Evolutionary conservation across 2,113 vertebrate species (phyloP).

Genomic region (Progne subis): DNA sequence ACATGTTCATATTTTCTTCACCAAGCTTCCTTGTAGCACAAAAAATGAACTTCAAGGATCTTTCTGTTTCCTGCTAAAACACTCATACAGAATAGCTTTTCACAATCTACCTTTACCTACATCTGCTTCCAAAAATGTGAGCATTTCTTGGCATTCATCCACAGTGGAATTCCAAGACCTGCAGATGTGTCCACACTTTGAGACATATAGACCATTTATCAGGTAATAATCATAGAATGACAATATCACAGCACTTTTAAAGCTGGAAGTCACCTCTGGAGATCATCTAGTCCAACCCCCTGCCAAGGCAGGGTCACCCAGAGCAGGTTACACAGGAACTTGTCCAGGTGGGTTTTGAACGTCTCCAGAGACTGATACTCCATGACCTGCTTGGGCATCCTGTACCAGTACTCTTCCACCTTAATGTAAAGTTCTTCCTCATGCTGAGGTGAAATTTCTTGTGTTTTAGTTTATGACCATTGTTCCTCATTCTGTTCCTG

Average conservation of each 20-base stretch:
- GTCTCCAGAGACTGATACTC: neutral
- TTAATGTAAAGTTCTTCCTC: neutral
- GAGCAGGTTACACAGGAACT: neutral
- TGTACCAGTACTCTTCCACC: neutral
- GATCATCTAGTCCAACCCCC: rapidly evolving
- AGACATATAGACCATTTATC: neutral
- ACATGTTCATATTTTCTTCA: neutral
- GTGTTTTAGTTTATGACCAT: neutral
- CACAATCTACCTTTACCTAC: neutral
- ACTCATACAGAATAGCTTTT: neutral
- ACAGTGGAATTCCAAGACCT: neutral
- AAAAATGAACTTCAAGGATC: neutral
- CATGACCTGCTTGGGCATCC: neutral
- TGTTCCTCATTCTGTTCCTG: neutral
- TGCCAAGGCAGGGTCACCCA: neutral
- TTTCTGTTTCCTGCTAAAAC: neutral
- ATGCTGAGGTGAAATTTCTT: neutral
- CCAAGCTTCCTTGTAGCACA: neutral
- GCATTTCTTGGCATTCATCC: neutral
- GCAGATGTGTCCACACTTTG: neutral
- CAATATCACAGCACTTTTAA: neutral
- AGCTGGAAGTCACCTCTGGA: neutral
- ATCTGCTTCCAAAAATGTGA: neutral
- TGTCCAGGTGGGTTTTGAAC: neutral
- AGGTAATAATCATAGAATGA: neutral